A percentile compares a stretch with the other conserved stretches of the same genome.
These are phyloP conservation scores for Siderastrea siderea DNA, from an alignment of 92 coral and sea anemone genomes.

Conservation along the genomic window DNA sequence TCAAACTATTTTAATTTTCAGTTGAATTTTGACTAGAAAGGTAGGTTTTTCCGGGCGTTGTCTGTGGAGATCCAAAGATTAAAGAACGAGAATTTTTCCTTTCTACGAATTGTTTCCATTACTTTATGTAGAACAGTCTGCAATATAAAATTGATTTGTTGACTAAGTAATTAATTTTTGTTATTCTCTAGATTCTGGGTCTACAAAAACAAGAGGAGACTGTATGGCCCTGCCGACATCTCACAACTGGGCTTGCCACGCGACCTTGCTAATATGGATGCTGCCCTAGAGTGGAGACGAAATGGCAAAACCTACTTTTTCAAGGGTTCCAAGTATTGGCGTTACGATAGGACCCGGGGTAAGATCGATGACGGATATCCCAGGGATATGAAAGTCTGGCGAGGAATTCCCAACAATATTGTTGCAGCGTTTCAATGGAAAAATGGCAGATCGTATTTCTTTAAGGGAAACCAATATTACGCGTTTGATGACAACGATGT, in stretches of 20 bases:
- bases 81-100: too few species aligned
- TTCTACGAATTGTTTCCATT: too few species aligned
- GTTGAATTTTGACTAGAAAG: too few species aligned
- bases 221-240: constrained; percentile 55
- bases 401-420: constrained; percentile 67
- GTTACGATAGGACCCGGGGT: constrained; percentile 54
- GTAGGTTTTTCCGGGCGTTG: too few species aligned
- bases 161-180: neutral
- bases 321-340: constrained; percentile 82
- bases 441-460: constrained; percentile 86
- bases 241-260: constrained; percentile 50
- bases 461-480: constrained; percentile 80
- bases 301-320: constrained; percentile 78
- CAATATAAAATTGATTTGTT: too few species aligned
- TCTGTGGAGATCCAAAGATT: too few species aligned
- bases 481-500: constrained; percentile 64
- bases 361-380: constrained; percentile 69
- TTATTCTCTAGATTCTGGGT: constrained; percentile 62
- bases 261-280: constrained; percentile 78
- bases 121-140: too few species aligned
- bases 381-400: constrained; percentile 74
- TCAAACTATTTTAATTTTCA: too few species aligned
- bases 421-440: constrained; percentile 91
- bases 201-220: constrained; percentile 12
- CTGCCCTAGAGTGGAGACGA: constrained; percentile 78